Evolutionary conservation across 2,888 invertebrate species (phyloP), one percentile per base, ranked within the genome.

Genomic region (Pardosa pseudoannulata): DNA sequence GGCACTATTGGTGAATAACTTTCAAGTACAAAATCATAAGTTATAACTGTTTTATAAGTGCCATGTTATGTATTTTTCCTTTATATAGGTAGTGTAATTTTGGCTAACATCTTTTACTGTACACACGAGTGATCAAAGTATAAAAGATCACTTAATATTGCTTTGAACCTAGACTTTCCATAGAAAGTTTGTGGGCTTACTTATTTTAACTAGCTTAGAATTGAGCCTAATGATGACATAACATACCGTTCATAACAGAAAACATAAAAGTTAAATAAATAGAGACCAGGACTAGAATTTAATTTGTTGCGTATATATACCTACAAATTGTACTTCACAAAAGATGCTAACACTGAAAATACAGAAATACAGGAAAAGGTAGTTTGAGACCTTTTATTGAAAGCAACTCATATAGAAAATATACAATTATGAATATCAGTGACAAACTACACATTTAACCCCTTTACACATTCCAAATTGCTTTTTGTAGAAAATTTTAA

Each of bases 1-100:
- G 70, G 70, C 70, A 70, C 70, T 70, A 36, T 70, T 70, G 70
- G 70, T 70, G 70, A 31, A 31, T 31, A 65, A 65, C 27, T 70
- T 65, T 70, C 13, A 70, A 70, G 41, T 70, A 36, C 27, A 32
- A 39, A 70, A n/a, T 29, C 13, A 36, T 36, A 36, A 9, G 36
- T 70, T 39, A 32, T 27, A 41, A 27, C 31, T 41, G 27, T 19
- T 19, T 13, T 64, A 6, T 67, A 27, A 67, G 65, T 67, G 65
- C 65, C 65, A 67, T 32, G n/a, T n/a, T n/a, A 31, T 67, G 9
- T 56, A 56, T 64, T 36, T 36, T 9, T 9, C 36, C 36, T 36
- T 36, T 9, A 36, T 36, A n/a, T n/a, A n/a, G n/a, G n/a, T n/a
- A n/a, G n/a, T 36, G 36, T 7, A 36, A 36, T 9, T 36, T 56